Conservation (phyloP, 2,113 vertebrate genomes). For the Verasper variegatus region DNA sequence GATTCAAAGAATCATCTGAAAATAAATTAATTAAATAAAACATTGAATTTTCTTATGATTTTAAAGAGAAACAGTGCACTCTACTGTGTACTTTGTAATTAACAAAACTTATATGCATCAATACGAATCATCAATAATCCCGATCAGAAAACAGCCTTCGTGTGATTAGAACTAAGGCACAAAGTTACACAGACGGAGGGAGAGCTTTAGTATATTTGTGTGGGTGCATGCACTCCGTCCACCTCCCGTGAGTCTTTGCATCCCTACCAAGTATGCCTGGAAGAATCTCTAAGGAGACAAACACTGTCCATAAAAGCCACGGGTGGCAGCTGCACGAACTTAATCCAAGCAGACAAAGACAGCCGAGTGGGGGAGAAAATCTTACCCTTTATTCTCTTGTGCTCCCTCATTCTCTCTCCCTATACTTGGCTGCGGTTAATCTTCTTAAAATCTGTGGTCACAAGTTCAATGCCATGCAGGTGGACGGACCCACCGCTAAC, state of each 20-base stretch:
- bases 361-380: constrained; percentile 77
- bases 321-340: constrained; percentile 82
- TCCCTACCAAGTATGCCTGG: constrained; percentile 63
- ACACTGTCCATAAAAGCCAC: constrained; percentile 78
- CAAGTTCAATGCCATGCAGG: constrained; percentile 81
- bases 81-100: constrained; percentile 14
- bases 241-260: constrained; percentile 51
- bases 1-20: constrained; percentile 11
- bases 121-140: constrained; percentile 34
- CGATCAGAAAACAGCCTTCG: constrained; percentile 42
- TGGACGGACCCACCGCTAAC: constrained; percentile 76
- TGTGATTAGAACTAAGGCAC: constrained; percentile 39
- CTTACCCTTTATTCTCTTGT: constrained; percentile 76
- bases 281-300: constrained; percentile 73
- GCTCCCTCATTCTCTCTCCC: constrained; percentile 75
- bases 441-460: constrained; percentile 82
- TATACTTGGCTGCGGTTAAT: constrained; percentile 80
- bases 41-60: not conserved
- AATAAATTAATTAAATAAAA: too few species aligned
- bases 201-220: constrained; percentile 15
- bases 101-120: constrained; percentile 28
- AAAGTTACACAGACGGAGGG: constrained; percentile 24
- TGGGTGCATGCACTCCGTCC: constrained; percentile 23
- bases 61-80: constrained; percentile 12
- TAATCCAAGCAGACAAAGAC: constrained; percentile 82